These are phyloP conservation scores for Leptonema lineaticorne DNA, from an alignment of 1,140 invertebrate genomes.

Conservation along the genomic window DNA sequence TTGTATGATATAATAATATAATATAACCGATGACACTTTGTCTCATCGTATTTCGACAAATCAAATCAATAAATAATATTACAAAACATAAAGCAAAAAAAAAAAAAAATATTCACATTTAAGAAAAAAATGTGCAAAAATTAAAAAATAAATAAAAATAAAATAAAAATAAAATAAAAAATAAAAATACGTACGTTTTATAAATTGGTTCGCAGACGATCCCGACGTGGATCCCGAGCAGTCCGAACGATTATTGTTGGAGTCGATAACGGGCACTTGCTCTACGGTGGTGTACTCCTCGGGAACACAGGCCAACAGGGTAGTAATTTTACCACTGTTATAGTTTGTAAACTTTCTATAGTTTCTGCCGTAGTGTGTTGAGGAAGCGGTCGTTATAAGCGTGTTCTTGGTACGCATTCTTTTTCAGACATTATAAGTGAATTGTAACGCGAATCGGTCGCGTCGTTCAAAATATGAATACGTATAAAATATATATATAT, in stretches of 20 bases:
- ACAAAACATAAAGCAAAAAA: neutral
- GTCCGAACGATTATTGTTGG: constrained; percentile 40
- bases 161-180: constrained; percentile 21
- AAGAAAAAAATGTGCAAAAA: constrained; percentile 19
- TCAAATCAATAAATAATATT: neutral
- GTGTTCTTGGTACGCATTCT: constrained; percentile 42
- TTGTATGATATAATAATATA: too few species aligned
- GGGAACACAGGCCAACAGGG: constrained; percentile 12
- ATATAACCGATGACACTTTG: too few species aligned
- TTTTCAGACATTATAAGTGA: too few species aligned
- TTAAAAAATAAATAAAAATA: constrained; percentile 29
- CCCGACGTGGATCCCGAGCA: constrained; percentile 15
- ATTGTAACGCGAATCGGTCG: too few species aligned
- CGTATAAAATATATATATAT: neutral
- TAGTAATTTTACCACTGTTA: too few species aligned
- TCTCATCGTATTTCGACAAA: too few species aligned
- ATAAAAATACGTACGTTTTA: constrained; percentile 40
- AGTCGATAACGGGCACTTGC: constrained; percentile 30
- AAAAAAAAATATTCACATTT: neutral
- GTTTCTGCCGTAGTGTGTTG: constrained; percentile 4
- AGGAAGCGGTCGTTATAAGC: constrained; percentile 22
- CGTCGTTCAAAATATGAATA: too few species aligned
- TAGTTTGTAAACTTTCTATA: constrained; percentile 7
- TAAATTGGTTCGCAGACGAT: constrained; percentile 17
- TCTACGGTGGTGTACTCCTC: constrained; percentile 3